These are phyloP conservation scores for Ciconia nigra DNA, from an alignment of 2,797 vertebrate species.

Conservation along the genomic window DNA sequence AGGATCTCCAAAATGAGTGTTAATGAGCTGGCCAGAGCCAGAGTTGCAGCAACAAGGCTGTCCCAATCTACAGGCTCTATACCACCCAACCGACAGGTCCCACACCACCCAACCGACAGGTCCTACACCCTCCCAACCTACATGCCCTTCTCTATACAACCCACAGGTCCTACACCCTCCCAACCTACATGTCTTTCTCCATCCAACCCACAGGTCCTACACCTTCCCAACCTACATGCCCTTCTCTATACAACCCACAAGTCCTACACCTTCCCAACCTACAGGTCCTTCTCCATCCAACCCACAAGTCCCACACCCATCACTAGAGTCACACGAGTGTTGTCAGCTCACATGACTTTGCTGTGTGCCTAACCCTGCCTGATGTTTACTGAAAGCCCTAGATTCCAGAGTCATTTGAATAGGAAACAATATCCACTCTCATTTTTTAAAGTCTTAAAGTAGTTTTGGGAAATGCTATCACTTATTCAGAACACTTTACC, in stretches of 20 bases:
- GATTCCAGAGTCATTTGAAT: neutral
- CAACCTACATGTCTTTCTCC: neutral
- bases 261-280: neutral
- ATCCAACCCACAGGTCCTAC: neutral
- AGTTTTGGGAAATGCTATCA: neutral
- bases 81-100: neutral
- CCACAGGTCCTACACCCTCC: neutral
- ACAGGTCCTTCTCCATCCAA: neutral
- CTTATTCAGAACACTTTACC: neutral
- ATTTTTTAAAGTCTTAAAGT: neutral
- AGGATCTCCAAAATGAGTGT: neutral
- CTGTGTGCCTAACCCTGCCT: neutral
- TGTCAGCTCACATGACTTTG: neutral
- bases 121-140: neutral
- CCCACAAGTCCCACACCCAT: neutral
- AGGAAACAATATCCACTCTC: neutral
- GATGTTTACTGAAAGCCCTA: neutral
- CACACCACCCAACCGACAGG: accelerated
- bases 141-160: neutral
- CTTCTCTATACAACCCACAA: neutral
- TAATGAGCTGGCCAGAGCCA: neutral
- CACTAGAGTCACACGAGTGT: neutral
- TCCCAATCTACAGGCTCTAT: neutral
- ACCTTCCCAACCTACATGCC: neutral
- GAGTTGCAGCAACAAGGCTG: neutral